Evolutionary conservation across 53 echinoderm and acorn worm genomes (phyloP), one percentile per base, ranked within the genome.

Genomic region (Actinopyga echinites): DNA sequence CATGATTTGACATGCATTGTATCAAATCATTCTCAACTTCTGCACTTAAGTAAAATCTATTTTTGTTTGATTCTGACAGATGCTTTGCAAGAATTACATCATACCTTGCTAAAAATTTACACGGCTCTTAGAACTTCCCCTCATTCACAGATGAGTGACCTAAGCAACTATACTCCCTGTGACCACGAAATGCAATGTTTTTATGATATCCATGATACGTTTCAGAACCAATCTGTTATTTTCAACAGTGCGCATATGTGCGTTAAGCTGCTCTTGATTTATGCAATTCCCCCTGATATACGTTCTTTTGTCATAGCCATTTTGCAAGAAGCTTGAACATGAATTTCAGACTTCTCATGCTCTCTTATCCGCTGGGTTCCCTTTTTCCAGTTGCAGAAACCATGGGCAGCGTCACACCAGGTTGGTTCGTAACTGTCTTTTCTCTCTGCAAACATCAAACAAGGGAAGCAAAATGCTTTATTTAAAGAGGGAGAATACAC

Each of bases 361-460:
- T 26, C 53, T 44, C 49, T 49, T 15, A 75, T 26, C 12, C 24
- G 29, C 10, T 44, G 49, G 13, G 49, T 52, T 53, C 12, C 75
- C 21, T 75, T 49, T 30, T 49, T 44, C 75, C 75, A 75, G 23
- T 23, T 75, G 49, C 55, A 53, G 30, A 45, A 75, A 26, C 75
- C 75, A 28, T 10, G 12, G 10, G 19, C 55, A 29, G 75, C 53
- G 24, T 75, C 49, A 30, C 49, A 9, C 12, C 49, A 75, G 7
- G 49, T 30, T 44, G 75, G 75, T 44, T 75, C 53, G 43, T 75
- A 75, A 23, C 25, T 13, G 22, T 75, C 26, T 45, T 29, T 19
- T 75, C 53, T 75, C 49, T 75, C 55, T 20, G 75, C 75, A 30
- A 75, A 75, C 32, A 52, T 26, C 75, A 30, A 75, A 55, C 75